These are phyloP conservation scores for Microplitis deprimator DNA, from an alignment of 2,888 invertebrate species.

Conservation along the genomic window DNA sequence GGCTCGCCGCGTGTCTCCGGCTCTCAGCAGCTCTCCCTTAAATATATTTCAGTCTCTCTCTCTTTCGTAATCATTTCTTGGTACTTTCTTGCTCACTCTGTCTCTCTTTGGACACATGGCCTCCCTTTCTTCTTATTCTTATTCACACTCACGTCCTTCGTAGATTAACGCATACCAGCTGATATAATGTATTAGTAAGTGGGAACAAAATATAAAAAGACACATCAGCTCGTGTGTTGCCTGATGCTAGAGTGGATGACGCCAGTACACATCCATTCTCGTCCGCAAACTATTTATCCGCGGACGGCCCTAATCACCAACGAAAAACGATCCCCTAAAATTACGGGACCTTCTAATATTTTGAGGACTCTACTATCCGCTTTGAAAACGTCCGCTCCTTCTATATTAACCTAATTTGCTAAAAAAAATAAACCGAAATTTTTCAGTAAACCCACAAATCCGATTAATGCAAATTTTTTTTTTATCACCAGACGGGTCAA, in stretches of 20 bases:
- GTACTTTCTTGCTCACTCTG: neutral
- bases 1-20: conserved; percentile 26
- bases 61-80: neutral
- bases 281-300: no score
- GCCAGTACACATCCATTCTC: no score
- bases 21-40: no score
- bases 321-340: no score
- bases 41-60: conserved; percentile 31
- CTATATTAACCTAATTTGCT: neutral
- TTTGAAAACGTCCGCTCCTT: no score
- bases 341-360: no score
- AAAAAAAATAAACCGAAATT: neutral
- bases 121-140: conserved; percentile 19
- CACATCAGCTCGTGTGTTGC: neutral
- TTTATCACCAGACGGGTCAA: neutral
- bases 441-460: no score
- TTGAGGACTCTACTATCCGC: no score
- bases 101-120: neutral
- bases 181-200: neutral
- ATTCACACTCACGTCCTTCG: conserved; percentile 16
- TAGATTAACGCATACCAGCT: neutral
- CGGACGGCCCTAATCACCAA: no score
- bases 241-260: no score
- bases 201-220: neutral
- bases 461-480: no score